Percentiles rank a stretch among this genome's conserved stretches.
Evolutionary conservation across 2,113 vertebrate genomes (phyloP).

Genomic region (Cervus canadensis): DNA sequence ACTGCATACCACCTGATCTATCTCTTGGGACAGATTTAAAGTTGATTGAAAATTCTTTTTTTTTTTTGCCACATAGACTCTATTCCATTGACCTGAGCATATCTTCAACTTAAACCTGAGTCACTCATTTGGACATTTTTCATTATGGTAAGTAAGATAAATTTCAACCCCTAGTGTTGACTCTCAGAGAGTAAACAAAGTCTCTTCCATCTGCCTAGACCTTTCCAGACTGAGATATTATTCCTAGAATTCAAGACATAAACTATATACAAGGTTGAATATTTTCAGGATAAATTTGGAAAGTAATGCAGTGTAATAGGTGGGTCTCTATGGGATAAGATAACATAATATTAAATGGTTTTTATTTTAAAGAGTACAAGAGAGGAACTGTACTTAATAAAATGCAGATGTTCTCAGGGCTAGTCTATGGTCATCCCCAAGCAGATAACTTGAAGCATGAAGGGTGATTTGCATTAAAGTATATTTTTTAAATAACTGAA

Average conservation of each 20-base stretch:
- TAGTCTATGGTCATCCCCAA: not conserved
- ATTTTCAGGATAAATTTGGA: not conserved
- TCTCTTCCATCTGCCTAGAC: not conserved
- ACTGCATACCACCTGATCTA: fast-evolving
- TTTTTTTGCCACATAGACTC: not conserved
- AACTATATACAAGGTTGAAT: not conserved
- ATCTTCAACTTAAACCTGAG: not conserved
- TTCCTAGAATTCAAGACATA: not conserved
- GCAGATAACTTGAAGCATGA: not conserved
- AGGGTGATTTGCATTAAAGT: not conserved
- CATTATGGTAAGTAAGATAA: not conserved
- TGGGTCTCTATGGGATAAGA: not conserved
- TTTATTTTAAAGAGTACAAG: not conserved
- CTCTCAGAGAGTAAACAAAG: not conserved
- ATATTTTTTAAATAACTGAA: not conserved
- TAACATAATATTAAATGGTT: not conserved
- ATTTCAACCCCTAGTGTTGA: not conserved
- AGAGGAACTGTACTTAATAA: not conserved
- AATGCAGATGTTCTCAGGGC: not conserved
- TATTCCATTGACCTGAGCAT: not conserved
- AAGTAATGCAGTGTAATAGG: not conserved
- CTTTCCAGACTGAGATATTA: not conserved
- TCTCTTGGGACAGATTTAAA: not conserved
- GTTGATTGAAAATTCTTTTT: not conserved
- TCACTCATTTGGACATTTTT: not conserved